A percentile compares a stretch with the other conserved stretches of the same genome.
phyloP scores from a whole-genome alignment of 2,113 vertebrate genomes.

The Aplodontia rufa region DNA sequence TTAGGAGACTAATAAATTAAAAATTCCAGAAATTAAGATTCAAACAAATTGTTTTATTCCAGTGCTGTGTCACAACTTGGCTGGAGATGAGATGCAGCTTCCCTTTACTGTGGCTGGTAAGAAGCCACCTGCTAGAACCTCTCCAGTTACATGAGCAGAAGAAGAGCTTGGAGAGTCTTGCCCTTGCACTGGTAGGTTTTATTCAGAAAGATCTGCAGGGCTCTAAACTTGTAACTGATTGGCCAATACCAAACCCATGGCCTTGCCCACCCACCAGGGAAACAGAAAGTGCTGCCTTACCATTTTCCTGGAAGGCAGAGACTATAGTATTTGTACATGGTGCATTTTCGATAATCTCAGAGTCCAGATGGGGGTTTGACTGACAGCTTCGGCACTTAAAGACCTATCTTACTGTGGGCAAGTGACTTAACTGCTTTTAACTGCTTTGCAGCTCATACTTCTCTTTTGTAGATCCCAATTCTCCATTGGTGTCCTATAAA shows the following conservation, averaged over 20 bases:
- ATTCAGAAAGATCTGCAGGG: rapidly evolving
- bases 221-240: background rate
- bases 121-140: background rate
- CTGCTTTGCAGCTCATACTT: background rate
- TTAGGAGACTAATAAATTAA: background rate
- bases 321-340: background rate
- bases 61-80: background rate
- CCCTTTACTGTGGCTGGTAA: background rate
- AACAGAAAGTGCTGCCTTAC: background rate
- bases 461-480: background rate
- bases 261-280: background rate
- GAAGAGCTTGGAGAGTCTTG: background rate
- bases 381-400: background rate
- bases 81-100: background rate
- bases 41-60: background rate
- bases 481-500: background rate
- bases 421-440: background rate
- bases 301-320: background rate
- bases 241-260: background rate
- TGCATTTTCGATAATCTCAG: background rate
- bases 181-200: rapidly evolving
- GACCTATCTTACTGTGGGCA: background rate
- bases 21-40: background rate
- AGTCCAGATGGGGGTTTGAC: background rate
- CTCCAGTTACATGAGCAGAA: background rate